These are phyloP conservation scores for Benthosema pterotum DNA, from an alignment of 2,797 vertebrate genomes.

Conservation along the genomic window DNA sequence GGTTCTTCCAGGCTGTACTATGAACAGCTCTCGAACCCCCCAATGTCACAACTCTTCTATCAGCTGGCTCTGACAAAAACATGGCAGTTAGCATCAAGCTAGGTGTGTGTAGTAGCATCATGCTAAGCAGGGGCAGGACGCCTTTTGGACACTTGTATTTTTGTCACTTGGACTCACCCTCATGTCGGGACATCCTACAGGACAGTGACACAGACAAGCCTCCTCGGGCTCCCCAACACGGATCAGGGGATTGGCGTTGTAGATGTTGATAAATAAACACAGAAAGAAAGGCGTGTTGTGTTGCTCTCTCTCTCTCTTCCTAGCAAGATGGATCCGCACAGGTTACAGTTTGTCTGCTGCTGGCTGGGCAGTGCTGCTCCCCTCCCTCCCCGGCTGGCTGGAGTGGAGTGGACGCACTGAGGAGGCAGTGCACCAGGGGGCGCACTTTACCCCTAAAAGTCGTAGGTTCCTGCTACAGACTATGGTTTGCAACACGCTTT, in stretches of 20 bases:
- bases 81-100: slow-evolving; percentile 4
- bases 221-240: slow-evolving; percentile 80
- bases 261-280: slow-evolving; percentile 49
- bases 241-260: slow-evolving; percentile 62
- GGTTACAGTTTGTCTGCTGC: slow-evolving; percentile 77
- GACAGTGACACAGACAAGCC: slow-evolving; percentile 73
- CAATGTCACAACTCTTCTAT: no score
- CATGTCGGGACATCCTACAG: slow-evolving; percentile 97
- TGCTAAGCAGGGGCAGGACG: slow-evolving; percentile 30
- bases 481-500: no score
- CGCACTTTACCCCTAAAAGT: no score
- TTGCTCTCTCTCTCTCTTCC: slow-evolving; percentile 72
- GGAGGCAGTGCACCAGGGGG: no score
- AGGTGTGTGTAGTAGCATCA: slow-evolving; percentile 12
- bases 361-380: slow-evolving; percentile 30
- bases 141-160: slow-evolving; percentile 44
- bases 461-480: no score
- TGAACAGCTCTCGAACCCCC: no score
- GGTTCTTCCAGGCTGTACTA: no score
- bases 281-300: slow-evolving; percentile 50
- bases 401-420: no score
- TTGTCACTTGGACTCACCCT: slow-evolving; percentile 81
- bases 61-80: no score
- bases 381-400: slow-evolving; percentile 73
- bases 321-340: slow-evolving; percentile 82